Evolutionary conservation across 2,797 vertebrate genomes (phyloP), one percentile per base, ranked within the genome.

Genomic region (Catostomus latipinnis): DNA sequence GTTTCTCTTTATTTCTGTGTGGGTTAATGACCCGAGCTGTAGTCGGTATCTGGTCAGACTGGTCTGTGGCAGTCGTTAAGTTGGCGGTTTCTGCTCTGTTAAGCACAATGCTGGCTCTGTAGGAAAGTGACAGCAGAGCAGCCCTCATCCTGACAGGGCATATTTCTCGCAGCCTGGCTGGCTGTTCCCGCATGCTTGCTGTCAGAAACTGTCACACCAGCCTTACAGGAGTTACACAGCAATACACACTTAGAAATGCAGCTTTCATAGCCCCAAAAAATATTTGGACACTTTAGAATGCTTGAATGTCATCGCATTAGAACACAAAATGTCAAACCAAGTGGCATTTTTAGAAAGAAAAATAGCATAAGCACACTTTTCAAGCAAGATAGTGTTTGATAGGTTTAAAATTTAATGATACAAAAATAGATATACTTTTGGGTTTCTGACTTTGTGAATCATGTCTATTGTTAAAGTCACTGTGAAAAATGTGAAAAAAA

Each of bases 51-150:
- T 66, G 78, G 83, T 86, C 74, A 60, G 67, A 84, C 78, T 71
- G 53, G 82, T 84, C 85, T 74, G 66, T 57, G 45, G 62, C 76
- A 71, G 43, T 65, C 63, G 56, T 75, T 68, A 70, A 49, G 58
- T 71, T 50, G 18, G 52, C 18, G 58, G 48, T 85, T 87, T 85
- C 72, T 46, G 14, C 82, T 76, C 75, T 8, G 72, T 81, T 87
- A 78, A 74, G 78, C 82, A 79, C 71, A 84, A 69, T 69, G 69
- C 69, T 77, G 60, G 45, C 66, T 7, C 71, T 82, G 74, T 85
- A 74, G 62, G 82, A 85, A 72, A 80, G 65, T 71, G 66, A 54
- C 49, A 77, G 76, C 74, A 12, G 66, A 71, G 71, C 63, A 14
- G 65, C 71, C 56, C 66, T 78, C 74, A 81, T 78, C 49, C 56